phyloP scores from a whole-genome alignment of 1,140 invertebrate genomes.

The Mya arenaria region DNA sequence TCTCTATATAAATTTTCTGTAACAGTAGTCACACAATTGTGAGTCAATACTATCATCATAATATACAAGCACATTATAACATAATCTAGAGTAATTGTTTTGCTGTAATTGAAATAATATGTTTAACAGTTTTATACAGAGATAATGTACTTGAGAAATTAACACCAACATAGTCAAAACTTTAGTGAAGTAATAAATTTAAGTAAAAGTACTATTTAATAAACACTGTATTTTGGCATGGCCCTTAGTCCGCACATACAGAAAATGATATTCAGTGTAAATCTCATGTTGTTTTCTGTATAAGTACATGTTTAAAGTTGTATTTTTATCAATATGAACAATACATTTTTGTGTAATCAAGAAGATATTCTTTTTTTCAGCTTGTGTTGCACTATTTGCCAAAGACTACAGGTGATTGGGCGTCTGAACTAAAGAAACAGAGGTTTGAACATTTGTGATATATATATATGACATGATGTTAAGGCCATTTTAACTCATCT shows the following conservation, averaged over 20 bases:
- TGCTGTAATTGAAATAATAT: too few species aligned
- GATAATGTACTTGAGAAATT: too few species aligned
- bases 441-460: slow-evolving; percentile 50
- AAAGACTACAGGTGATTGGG: slow-evolving; percentile 63
- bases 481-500: not conserved
- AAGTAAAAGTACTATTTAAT: not conserved
- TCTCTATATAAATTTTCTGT: too few species aligned
- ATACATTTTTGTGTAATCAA: not conserved
- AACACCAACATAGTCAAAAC: too few species aligned
- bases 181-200: too few species aligned
- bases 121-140: too few species aligned
- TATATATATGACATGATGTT: not conserved
- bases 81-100: too few species aligned
- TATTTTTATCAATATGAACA: not conserved
- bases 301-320: not conserved
- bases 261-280: not conserved
- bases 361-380: slow-evolving; percentile 52
- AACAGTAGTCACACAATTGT: too few species aligned
- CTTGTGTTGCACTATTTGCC: slow-evolving; percentile 72
- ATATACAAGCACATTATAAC: too few species aligned
- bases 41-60: too few species aligned
- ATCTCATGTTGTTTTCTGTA: not conserved
- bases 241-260: not conserved
- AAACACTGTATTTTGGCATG: slow-evolving; percentile 9
- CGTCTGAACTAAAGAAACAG: slow-evolving; percentile 62